Conservation (phyloP, 2,113 vertebrate genomes). For the Xerus inauris region DNA sequence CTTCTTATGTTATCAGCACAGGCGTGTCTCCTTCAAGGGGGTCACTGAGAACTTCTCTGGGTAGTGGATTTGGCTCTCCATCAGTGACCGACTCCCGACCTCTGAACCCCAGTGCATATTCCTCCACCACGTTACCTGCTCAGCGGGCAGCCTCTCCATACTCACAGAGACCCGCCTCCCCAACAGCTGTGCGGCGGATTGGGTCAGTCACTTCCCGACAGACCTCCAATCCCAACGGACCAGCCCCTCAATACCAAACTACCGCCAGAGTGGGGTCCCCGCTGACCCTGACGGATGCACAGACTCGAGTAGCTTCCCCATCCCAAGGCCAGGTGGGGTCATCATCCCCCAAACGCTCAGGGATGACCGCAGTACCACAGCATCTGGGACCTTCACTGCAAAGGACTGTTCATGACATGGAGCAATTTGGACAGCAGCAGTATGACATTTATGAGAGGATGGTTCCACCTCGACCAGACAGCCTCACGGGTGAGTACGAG, state of each 20-base stretch:
- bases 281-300: constrained; percentile 88
- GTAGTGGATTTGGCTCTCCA: constrained; percentile 93
- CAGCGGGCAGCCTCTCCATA: constrained; percentile 92
- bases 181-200: constrained; percentile 89
- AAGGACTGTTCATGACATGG: constrained; percentile 89
- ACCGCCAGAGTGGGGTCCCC: constrained; percentile 91
- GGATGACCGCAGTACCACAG: constrained; percentile 95
- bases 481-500: constrained; percentile 92
- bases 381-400: constrained; percentile 93
- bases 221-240: constrained; percentile 84
- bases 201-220: constrained; percentile 90
- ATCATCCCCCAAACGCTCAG: constrained; percentile 91
- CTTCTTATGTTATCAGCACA: constrained; percentile 90
- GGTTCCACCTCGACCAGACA: constrained; percentile 94
- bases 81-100: constrained; percentile 90
- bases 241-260: constrained; percentile 88
- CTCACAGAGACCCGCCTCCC: constrained; percentile 90
- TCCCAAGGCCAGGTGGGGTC: constrained; percentile 90
- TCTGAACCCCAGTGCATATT: constrained; percentile 89
- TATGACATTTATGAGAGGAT: constrained; percentile 97
- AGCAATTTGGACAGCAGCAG: constrained; percentile 91
- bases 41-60: constrained; percentile 92
- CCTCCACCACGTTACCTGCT: constrained; percentile 92
- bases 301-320: constrained; percentile 85
- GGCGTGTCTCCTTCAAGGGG: constrained; percentile 93